Evolutionary conservation across 2,888 invertebrate genomes (phyloP).

Genomic region (Ophion ventricosus): DNA sequence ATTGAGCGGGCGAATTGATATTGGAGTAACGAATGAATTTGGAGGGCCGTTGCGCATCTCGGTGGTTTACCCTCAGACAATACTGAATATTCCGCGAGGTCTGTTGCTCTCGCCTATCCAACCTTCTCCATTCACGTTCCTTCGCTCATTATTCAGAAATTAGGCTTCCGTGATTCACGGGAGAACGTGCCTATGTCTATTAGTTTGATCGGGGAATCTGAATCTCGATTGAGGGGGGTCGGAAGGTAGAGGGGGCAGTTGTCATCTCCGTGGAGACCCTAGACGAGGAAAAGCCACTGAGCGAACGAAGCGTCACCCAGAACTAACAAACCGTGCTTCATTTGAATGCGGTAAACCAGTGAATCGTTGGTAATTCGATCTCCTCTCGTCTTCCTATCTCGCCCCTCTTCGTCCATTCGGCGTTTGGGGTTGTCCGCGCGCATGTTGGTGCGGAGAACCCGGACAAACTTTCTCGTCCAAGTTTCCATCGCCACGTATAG

Average conservation of each 20-base stretch:
- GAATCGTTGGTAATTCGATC: constrained; percentile 79
- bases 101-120: not conserved
- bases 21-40: constrained; percentile 47
- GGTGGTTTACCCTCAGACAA: constrained; percentile 43
- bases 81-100: constrained; percentile 54
- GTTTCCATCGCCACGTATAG: constrained; percentile 73
- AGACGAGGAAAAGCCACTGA: not conserved
- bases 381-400: constrained; percentile 61
- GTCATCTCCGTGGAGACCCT: constrained; percentile 64
- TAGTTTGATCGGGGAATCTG: constrained; percentile 53
- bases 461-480: constrained; percentile 75
- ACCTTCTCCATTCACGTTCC: not conserved
- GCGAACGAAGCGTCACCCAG: constrained; percentile 39
- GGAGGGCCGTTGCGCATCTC: not conserved
- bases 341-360: constrained; percentile 76
- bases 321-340: constrained; percentile 75
- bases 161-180: constrained; percentile 30
- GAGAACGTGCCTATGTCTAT: constrained; percentile 18
- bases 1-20: constrained; percentile 57
- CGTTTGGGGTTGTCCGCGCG: constrained; percentile 68
- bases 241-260: constrained; percentile 47
- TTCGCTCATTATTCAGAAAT: constrained; percentile 55
- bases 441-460: constrained; percentile 64
- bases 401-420: constrained; percentile 49
- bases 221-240: constrained; percentile 53